These are phyloP conservation scores for Xerus rutilus DNA, from an alignment of 2,797 vertebrate genomes.

Conservation along the genomic window DNA sequence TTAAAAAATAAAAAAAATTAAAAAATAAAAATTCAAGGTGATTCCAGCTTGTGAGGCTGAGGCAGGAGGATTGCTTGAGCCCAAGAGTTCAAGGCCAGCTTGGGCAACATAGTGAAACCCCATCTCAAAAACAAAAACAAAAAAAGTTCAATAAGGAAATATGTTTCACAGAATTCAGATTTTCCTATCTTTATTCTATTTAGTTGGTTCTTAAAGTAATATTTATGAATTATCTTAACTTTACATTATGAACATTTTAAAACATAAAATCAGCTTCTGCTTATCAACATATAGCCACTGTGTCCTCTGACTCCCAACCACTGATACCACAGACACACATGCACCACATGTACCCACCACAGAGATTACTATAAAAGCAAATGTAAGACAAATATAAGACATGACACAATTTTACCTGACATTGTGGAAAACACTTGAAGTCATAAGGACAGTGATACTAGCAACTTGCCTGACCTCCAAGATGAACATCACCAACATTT, in stretches of 20 bases:
- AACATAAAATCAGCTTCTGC: background rate
- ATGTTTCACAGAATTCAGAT: background rate
- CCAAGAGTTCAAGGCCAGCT: background rate
- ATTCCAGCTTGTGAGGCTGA: no score
- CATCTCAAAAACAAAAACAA: background rate
- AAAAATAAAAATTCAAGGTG: background rate
- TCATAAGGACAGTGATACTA: background rate
- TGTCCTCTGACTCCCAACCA: no score
- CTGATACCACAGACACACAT: background rate
- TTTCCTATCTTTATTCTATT: background rate
- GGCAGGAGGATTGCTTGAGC: background rate
- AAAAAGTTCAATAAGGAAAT: background rate
- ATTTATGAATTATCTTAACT: background rate
- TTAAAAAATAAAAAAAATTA: no score
- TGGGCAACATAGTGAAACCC: background rate
- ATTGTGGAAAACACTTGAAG: background rate
- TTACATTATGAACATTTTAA: background rate
- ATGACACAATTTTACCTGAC: background rate
- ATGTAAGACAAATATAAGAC: background rate
- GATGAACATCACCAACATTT: no score
- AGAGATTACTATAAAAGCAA: background rate
- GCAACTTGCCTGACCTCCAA: background rate
- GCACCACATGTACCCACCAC: background rate
- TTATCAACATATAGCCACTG: fast-evolving
- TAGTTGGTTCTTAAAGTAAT: background rate